Conservation (phyloP, 2,888 invertebrate species). For the Camponotus fellah region DNA sequence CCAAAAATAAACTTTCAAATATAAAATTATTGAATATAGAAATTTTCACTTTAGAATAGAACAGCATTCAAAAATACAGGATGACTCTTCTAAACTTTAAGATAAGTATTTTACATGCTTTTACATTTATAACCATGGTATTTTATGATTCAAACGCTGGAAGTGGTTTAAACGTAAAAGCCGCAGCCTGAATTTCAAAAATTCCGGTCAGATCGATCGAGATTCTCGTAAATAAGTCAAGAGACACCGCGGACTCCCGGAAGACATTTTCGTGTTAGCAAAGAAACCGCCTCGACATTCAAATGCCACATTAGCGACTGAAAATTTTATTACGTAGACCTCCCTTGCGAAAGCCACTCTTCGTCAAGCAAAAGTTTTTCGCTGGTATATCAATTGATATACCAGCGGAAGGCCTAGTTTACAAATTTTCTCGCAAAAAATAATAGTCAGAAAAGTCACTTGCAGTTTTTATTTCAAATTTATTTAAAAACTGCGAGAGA, state of each 20-base stretch:
- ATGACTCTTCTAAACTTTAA: background rate
- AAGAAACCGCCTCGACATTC: constrained; percentile 42
- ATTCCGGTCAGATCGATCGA: constrained; percentile 60
- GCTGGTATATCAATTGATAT: background rate
- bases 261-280: constrained; percentile 33
- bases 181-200: constrained; percentile 67
- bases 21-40: background rate
- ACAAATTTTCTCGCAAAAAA: background rate
- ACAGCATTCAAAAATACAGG: background rate
- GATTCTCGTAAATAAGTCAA: constrained; percentile 68
- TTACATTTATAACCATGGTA: background rate
- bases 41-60: background rate
- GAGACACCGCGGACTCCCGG: constrained; percentile 33
- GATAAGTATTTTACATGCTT: background rate
- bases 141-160: constrained; percentile 5
- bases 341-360: background rate
- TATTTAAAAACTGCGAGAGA: background rate
- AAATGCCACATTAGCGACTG: constrained; percentile 37
- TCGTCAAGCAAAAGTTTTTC: background rate
- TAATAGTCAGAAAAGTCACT: background rate
- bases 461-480: background rate
- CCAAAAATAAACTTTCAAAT: background rate
- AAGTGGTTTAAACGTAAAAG: constrained; percentile 33
- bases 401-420: background rate
- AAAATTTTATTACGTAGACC: constrained; percentile 27